Evolutionary conservation across 2,888 invertebrate genomes (phyloP), one percentile per base, ranked within the genome.

Genomic region (Morpho deidamia): DNA sequence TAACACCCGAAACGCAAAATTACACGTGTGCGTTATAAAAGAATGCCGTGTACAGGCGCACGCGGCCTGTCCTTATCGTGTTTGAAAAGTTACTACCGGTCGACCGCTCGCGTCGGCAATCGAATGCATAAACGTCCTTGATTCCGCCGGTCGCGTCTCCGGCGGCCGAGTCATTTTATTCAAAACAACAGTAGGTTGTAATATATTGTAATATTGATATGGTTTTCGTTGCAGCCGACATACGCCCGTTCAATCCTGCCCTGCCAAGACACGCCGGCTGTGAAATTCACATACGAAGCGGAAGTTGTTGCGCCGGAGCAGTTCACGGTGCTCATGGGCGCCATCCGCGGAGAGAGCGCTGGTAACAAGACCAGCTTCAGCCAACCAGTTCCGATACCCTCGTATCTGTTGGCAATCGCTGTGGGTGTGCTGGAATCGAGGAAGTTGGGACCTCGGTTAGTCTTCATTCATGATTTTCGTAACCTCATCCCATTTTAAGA

Each of bases 241-340:
- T 96, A 97, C 84, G 96, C 96, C 0, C 92, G 98, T 43, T 96
- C 97, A 2, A 92, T 98, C 63, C 67, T 97, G 2, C 98, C 98
- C 0, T 98, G 97, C 71, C 98, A 98, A 87, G 97, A 98, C 87
- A 94, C 97, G 0, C 98, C 98, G 0, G 92, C 94, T 0, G 95
- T 97, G 0, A 99, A 99, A 84, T 93, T 94, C 64, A 94, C 95
- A 0, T 98, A 97, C 75, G 91, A 92, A 51, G 96, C 96, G 7
- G 78, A 91, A 75, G 77, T 98, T 48, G 91, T 92, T 1, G 95
- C 95, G 11, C 95, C 96, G 0, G 81, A 83, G 8, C 93, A 94
- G 58, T 91, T 97, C 63, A 95, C 94, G 0, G 96, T 95, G 0
- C 83, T 98, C 11, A 97, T 98, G 98, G 97, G 97, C 69, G 98